These are phyloP conservation scores for Drosophila acutilabella DNA, from an alignment of 2,888 invertebrate genomes.

Conservation along the genomic window DNA sequence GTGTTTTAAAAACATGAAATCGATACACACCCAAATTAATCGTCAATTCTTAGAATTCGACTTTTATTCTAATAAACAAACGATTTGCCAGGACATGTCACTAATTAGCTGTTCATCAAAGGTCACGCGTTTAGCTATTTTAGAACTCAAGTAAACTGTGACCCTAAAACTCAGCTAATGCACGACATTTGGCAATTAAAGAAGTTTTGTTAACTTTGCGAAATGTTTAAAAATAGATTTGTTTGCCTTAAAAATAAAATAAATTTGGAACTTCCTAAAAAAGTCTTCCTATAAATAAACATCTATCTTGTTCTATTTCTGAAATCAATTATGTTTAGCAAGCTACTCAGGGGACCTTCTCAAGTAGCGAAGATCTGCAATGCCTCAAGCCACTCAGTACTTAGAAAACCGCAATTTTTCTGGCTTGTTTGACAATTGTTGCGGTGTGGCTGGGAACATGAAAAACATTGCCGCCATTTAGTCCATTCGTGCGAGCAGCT, in stretches of 20 bases:
- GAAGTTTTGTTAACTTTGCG: too few relatives aligned
- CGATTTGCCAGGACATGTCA: constrained; percentile 32
- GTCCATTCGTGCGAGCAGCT: constrained; percentile 65
- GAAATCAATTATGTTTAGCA: not conserved
- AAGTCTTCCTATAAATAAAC: not conserved
- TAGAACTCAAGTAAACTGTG: constrained; percentile 26
- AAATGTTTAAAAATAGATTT: not conserved
- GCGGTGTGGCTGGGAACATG: constrained; percentile 50
- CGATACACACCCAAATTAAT: not conserved
- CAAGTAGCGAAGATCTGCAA: constrained; percentile 27
- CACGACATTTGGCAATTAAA: constrained; percentile 41
- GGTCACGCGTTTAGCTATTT: constrained; percentile 6
- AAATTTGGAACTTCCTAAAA: too few relatives aligned
- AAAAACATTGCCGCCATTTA: constrained; percentile 65
- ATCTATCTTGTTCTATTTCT: not conserved
- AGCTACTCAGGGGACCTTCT: constrained; percentile 2
- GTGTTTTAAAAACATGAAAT: too few relatives aligned
- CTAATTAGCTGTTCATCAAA: constrained; percentile 71
- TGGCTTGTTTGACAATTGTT: constrained; percentile 77
- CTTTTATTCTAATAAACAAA: constrained; percentile 58
- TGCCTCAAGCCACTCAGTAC: constrained; percentile 11
- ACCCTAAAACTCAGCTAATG: constrained; percentile 24
- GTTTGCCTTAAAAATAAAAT: not conserved
- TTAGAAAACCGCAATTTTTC: constrained; percentile 63
- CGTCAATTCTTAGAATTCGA: not conserved